Evolutionary conservation across 1,140 invertebrate genomes (phyloP).

Genomic region (Venturia canescens): DNA sequence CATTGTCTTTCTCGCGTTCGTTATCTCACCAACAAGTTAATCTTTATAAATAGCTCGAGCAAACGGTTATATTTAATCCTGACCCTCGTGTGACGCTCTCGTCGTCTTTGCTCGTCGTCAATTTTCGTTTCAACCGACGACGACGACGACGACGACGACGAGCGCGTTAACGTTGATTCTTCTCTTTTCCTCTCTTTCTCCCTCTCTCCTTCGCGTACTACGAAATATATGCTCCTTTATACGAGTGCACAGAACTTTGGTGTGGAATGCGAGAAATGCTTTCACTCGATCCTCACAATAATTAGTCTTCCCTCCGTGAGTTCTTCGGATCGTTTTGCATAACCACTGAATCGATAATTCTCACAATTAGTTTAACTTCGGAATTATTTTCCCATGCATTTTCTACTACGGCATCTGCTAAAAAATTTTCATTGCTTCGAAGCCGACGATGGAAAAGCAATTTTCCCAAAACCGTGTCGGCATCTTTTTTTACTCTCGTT

Average conservation of each 20-base stretch:
- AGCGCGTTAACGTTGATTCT: constrained; percentile 40
- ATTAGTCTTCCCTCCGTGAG: not conserved
- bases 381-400: not conserved
- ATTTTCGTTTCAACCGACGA: constrained; percentile 30
- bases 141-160: no score
- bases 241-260: constrained; percentile 4
- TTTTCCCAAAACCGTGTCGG: no score
- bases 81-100: constrained; percentile 65
- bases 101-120: constrained; percentile 15
- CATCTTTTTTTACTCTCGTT: no score
- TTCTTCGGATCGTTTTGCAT: not conserved
- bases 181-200: constrained; percentile 16
- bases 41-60: constrained; percentile 76
- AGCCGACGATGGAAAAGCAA: no score
- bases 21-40: constrained; percentile 76
- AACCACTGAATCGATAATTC: not conserved
- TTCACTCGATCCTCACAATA: not conserved
- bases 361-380: not conserved
- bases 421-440: not conserved
- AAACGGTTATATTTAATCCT: constrained; percentile 76
- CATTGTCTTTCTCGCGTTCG: constrained; percentile 65
- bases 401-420: no score
- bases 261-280: not conserved
- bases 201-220: not conserved
- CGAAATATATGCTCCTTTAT: constrained; percentile 25